Conservation (phyloP, 2,797 vertebrate species). For the Peromyscus melanophrys region DNA sequence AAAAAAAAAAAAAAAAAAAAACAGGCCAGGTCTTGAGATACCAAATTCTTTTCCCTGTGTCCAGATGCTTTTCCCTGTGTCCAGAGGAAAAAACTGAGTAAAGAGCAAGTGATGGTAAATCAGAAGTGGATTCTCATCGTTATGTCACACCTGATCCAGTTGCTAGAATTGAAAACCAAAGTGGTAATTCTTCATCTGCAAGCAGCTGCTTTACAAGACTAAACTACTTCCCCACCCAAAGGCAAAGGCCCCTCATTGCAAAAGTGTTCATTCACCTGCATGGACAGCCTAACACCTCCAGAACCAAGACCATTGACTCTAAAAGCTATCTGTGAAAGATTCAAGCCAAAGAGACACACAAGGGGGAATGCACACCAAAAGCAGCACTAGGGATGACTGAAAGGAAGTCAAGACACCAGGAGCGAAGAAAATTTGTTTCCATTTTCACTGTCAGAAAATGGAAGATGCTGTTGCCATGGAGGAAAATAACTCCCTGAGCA, state of each 20-base stretch:
- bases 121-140: neutral
- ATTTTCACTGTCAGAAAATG: neutral
- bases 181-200: neutral
- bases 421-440: neutral
- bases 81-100: neutral
- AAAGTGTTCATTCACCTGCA: neutral
- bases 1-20: neutral
- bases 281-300: neutral
- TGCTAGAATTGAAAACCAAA: neutral
- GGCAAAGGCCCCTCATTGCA: neutral
- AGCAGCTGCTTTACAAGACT: neutral
- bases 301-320: neutral
- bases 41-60: neutral
- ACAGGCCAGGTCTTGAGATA: neutral
- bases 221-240: neutral
- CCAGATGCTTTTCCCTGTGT: neutral
- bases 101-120: too few relatives aligned
- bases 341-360: neutral
- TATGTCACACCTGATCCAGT: too few relatives aligned
- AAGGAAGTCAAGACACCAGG: neutral
- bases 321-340: neutral
- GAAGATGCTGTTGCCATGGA: neutral
- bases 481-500: neutral
- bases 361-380: neutral
- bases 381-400: neutral